Conservation (phyloP, 1,140 invertebrate genomes). For the Bactericera cockerelli region DNA sequence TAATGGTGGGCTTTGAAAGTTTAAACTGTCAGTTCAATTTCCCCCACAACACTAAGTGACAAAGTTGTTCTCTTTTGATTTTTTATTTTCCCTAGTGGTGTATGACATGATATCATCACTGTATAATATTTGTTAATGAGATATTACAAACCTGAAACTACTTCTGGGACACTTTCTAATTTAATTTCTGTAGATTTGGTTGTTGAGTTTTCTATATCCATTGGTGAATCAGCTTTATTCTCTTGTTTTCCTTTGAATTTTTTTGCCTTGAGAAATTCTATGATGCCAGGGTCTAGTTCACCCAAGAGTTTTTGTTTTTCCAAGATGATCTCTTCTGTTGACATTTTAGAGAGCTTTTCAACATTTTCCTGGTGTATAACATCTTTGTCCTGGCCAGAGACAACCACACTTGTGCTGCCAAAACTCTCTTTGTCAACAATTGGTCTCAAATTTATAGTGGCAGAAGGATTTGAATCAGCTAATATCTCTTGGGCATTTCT, state of each 20-base stretch:
- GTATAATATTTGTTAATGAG: too few relatives aligned
- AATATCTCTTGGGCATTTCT: neutral
- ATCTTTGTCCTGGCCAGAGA: conserved; percentile 35
- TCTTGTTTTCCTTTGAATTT: conserved; percentile 27
- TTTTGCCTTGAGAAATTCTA: conserved; percentile 46
- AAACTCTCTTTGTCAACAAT: conserved; percentile 8
- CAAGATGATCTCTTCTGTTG: conserved; percentile 51
- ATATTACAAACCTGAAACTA: neutral
- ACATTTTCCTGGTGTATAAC: conserved; percentile 62
- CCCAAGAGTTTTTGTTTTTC: conserved; percentile 50
- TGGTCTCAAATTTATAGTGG: too few relatives aligned
- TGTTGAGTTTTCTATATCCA: conserved; percentile 19
- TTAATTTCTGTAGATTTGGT: conserved; percentile 24
- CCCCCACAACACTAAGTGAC: too few relatives aligned
- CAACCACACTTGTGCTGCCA: conserved; percentile 33
- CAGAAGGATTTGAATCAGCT: neutral
- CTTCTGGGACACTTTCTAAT: conserved; percentile 17
- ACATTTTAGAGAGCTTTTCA: conserved; percentile 47
- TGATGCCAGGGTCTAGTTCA: conserved; percentile 44
- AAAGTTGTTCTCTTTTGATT: too few relatives aligned
- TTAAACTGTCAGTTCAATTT: too few relatives aligned
- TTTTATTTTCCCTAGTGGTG: too few relatives aligned
- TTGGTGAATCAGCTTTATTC: conserved; percentile 18
- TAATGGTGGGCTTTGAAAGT: too few relatives aligned
- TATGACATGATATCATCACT: too few relatives aligned